Evolutionary conservation across 2,888 invertebrate species (phyloP).

Genomic region (Spodoptera picta): DNA sequence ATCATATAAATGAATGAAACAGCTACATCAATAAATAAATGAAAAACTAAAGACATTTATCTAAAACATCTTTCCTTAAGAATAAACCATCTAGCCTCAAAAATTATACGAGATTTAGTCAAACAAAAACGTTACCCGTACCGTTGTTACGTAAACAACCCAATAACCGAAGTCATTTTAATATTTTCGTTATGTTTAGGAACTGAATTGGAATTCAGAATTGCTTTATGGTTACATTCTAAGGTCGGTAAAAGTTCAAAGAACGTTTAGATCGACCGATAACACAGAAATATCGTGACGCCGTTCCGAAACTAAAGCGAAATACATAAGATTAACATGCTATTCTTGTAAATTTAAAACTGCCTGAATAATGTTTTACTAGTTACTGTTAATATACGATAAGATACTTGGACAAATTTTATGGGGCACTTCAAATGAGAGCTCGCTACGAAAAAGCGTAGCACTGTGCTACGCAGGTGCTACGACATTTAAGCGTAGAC

Average conservation of each 20-base stretch:
- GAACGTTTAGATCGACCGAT: constrained; percentile 79
- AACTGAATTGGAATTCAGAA: constrained; percentile 60
- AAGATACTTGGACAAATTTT: constrained; percentile 23
- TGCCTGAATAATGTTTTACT: constrained; percentile 12
- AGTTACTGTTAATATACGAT: constrained; percentile 15
- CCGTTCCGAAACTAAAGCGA: constrained; percentile 29
- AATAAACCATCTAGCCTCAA: constrained; percentile 3
- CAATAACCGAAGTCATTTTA: constrained; percentile 46
- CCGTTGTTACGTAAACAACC: constrained; percentile 35
- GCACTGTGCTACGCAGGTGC: constrained; percentile 30
- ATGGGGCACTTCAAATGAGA: constrained; percentile 1
- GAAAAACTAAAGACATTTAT: no score
- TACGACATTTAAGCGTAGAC: constrained; percentile 4
- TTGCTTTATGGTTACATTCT: constrained; percentile 60
- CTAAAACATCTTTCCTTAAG: background rate
- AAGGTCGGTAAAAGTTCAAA: constrained; percentile 71
- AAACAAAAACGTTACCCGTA: constrained; percentile 4
- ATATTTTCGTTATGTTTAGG: constrained; percentile 56
- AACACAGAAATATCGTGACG: constrained; percentile 64
- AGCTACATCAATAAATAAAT: no score
- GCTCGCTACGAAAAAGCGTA: constrained; percentile 20
- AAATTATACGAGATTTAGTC: background rate
- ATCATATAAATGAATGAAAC: no score
- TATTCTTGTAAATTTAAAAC: constrained; percentile 41
- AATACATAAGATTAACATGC: constrained; percentile 34